Percentiles rank a stretch among this genome's conserved stretches.
phyloP scores from a whole-genome alignment of 2,113 vertebrate genomes.

The Alaudala cheleensis region DNA sequence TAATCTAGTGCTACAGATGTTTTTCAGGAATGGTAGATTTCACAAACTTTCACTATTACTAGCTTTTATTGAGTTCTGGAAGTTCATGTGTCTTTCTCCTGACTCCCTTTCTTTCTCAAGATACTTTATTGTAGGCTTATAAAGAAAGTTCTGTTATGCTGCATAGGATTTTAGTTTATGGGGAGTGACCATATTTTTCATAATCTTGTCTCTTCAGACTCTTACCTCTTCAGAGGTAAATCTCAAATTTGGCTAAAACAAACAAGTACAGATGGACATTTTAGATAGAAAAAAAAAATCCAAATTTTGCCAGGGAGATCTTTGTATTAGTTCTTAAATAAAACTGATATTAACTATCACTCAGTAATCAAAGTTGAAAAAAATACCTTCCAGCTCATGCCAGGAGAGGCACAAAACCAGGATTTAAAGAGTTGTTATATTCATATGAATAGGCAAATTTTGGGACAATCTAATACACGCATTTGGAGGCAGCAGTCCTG shows the following conservation, averaged over 20 bases:
- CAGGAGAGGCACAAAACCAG: neutral
- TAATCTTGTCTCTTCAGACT: neutral
- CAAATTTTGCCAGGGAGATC: neutral
- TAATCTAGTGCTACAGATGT: neutral
- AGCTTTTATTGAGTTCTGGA: neutral
- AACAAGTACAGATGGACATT: neutral
- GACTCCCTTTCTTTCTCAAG: neutral
- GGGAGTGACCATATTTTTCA: neutral
- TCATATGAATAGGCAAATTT: neutral
- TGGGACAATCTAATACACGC: neutral
- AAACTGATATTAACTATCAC: neutral
- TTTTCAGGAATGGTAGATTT: neutral
- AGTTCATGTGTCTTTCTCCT: neutral
- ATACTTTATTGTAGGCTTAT: neutral
- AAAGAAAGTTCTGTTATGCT: neutral
- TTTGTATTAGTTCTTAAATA: neutral
- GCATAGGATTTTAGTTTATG: neutral
- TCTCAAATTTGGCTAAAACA: neutral
- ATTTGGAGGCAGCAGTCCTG: neutral
- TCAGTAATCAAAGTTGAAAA: neutral
- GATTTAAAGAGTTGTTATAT: neutral
- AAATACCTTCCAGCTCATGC: neutral
- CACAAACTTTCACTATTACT: neutral
- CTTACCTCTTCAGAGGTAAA: neutral
- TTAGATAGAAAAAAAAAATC: neutral